These are phyloP conservation scores for Gobius niger DNA, from an alignment of 2,113 vertebrate genomes.

Conservation along the genomic window DNA sequence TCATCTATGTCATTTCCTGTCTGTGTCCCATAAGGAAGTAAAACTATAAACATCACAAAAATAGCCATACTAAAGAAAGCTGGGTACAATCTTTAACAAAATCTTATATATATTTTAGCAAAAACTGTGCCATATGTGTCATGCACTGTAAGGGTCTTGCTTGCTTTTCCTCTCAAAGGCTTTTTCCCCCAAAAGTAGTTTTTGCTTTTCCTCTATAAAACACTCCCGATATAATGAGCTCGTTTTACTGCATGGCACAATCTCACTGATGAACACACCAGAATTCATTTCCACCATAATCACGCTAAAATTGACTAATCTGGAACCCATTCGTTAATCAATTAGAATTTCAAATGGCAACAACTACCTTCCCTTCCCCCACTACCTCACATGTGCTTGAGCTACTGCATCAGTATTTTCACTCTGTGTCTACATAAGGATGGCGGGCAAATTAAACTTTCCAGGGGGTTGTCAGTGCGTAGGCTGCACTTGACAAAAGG, in stretches of 20 bases:
- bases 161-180: too few relatives aligned
- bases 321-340: constrained; percentile 20
- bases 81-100: too few relatives aligned
- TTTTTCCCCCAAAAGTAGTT: too few relatives aligned
- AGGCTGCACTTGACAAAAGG: constrained; percentile 37
- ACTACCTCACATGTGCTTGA: constrained; percentile 31
- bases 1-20: too few relatives aligned
- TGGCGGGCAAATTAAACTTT: constrained; percentile 29
- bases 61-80: too few relatives aligned
- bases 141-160: too few relatives aligned
- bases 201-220: too few relatives aligned
- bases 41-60: too few relatives aligned
- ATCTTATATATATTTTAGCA: too few relatives aligned
- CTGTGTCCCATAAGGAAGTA: too few relatives aligned
- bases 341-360: constrained; percentile 38
- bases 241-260: constrained; percentile 1
- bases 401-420: constrained; percentile 37
- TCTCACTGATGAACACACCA: constrained; percentile 14
- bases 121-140: too few relatives aligned
- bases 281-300: constrained; percentile 21
- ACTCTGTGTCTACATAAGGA: constrained; percentile 37
- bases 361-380: constrained; percentile 10
- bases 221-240: not conserved
- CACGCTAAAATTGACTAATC: constrained; percentile 13
- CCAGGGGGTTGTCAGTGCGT: not conserved